phyloP scores from a whole-genome alignment of 1,140 invertebrate species.

The Battus philenor region DNA sequence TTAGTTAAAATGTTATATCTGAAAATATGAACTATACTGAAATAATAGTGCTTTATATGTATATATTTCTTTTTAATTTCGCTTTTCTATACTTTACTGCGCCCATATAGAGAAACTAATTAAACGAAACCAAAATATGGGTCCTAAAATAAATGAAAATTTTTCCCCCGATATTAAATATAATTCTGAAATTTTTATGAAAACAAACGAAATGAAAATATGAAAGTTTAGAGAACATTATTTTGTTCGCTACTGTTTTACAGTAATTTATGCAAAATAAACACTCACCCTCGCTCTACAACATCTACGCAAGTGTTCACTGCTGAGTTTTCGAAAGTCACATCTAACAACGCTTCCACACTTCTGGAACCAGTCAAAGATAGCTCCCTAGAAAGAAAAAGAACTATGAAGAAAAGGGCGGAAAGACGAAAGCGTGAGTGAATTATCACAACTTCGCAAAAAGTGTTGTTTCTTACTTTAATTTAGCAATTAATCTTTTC shows the following conservation, averaged over 20 bases:
- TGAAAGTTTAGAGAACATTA: neutral
- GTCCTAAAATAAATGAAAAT: neutral
- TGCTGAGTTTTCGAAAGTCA: slow-evolving; percentile 22
- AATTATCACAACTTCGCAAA: too few relatives aligned
- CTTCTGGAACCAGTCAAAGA: slow-evolving; percentile 23
- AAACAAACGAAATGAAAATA: neutral
- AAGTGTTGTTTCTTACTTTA: too few relatives aligned
- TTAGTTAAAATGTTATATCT: too few relatives aligned
- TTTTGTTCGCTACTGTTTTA: neutral
- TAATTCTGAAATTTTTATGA: neutral
- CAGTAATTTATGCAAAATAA: neutral
- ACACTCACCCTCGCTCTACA: slow-evolving; percentile 23
- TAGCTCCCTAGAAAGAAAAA: slow-evolving; percentile 14
- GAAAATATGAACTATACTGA: too few relatives aligned
- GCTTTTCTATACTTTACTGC: too few relatives aligned
- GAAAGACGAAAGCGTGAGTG: too few relatives aligned
- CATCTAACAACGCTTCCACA: slow-evolving; percentile 17
- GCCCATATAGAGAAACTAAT: too few relatives aligned
- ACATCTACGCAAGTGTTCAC: slow-evolving; percentile 24
- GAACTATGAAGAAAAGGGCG: neutral
- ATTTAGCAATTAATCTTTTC: too few relatives aligned
- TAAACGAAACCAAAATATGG: neutral
- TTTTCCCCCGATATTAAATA: neutral
- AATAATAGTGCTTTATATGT: too few relatives aligned
- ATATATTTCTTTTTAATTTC: too few relatives aligned